These are phyloP conservation scores for Drosophila affinis DNA, from an alignment of 2,888 invertebrate genomes.

Conservation along the genomic window DNA sequence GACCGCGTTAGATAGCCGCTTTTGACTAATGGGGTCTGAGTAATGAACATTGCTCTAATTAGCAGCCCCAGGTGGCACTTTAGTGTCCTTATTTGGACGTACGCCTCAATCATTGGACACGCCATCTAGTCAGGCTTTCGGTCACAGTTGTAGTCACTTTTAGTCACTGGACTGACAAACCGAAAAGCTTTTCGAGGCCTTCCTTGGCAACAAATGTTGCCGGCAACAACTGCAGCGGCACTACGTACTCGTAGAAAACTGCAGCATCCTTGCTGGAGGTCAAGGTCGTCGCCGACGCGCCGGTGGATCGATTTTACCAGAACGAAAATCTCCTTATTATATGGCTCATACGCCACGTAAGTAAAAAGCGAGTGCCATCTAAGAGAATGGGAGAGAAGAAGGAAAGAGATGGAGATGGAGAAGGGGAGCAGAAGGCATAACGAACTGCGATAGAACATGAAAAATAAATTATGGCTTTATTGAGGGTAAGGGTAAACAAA, in stretches of 20 bases:
- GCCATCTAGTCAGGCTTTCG: constrained; percentile 7
- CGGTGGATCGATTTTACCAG: constrained; percentile 55
- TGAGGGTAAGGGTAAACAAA: constrained; percentile 74
- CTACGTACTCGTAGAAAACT: constrained; percentile 3
- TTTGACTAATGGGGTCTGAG: constrained; percentile 32
- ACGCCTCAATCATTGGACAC: constrained; percentile 45
- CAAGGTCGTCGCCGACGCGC: constrained; percentile 51
- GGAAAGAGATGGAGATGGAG: not conserved
- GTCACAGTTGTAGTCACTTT: not conserved
- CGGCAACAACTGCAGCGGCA: constrained; percentile 50
- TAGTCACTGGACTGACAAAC: constrained; percentile 26
- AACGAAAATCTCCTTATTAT: constrained; percentile 21
- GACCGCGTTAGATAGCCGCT: constrained; percentile 56
- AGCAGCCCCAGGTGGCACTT: constrained; percentile 47
- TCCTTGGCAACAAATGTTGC: constrained; percentile 43
- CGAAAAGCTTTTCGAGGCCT: constrained; percentile 44
- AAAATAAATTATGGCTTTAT: constrained; percentile 80
- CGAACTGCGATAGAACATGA: constrained; percentile 72
- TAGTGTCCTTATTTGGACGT: constrained; percentile 22
- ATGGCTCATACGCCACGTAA: constrained; percentile 42
- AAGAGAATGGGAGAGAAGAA: constrained; percentile 32
- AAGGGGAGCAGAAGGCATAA: constrained; percentile 32
- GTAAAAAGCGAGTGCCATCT: constrained; percentile 45
- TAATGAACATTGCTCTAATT: constrained; percentile 56
- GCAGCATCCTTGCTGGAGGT: constrained; percentile 43